Evolutionary conservation across 2,113 vertebrate genomes (phyloP).

Genomic region (Pseudonaja textilis): DNA sequence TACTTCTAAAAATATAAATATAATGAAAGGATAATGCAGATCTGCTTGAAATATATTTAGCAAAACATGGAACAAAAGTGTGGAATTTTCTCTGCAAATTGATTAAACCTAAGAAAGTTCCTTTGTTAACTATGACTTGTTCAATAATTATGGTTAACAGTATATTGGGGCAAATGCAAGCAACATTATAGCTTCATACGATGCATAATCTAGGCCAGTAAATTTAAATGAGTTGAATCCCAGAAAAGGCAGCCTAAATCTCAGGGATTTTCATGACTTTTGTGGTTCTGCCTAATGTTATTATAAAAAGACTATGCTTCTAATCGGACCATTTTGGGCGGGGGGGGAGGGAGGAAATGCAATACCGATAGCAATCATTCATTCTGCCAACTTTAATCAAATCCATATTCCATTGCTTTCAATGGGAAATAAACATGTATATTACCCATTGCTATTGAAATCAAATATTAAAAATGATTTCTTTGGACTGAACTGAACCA

Average conservation of each 20-base stretch:
- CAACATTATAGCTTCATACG: not conserved
- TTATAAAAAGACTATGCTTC: not conserved
- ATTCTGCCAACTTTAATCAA: not conserved
- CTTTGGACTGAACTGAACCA: not conserved
- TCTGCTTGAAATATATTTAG: not conserved
- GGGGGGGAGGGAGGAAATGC: not conserved
- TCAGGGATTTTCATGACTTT: not conserved
- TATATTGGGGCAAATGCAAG: not conserved
- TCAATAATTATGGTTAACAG: not conserved
- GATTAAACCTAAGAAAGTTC: not conserved
- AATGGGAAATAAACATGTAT: not conserved
- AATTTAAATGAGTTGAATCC: not conserved
- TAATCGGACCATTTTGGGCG: not conserved
- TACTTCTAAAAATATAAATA: not conserved
- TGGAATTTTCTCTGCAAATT: not conserved
- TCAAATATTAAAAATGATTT: not conserved
- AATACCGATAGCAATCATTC: not conserved
- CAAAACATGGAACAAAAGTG: not conserved
- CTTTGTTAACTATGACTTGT: not conserved
- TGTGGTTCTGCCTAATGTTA: not conserved
- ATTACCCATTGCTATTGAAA: not conserved
- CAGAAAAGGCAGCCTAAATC: not conserved
- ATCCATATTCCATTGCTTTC: not conserved
- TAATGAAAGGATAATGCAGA: not conserved
- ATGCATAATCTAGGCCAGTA: not conserved